Evolutionary conservation across 2,797 vertebrate species (phyloP).

Genomic region (Oceanodroma leucorhoa): DNA sequence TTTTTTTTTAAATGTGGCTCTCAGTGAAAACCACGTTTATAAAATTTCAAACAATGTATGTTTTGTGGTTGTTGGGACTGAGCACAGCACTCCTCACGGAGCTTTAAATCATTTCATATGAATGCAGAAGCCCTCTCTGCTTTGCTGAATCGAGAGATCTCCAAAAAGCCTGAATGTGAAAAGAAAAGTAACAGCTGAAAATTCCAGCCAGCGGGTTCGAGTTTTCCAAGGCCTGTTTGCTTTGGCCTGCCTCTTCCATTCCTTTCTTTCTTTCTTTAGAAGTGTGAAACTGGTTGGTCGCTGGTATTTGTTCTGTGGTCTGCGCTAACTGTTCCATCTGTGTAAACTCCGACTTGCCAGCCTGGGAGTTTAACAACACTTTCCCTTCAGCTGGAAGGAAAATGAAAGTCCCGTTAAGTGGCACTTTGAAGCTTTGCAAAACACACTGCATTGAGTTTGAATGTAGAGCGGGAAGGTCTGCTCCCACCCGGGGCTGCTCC

Average conservation of each 20-base stretch:
- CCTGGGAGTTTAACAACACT: slow-evolving; percentile 73
- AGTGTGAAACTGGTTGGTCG: slow-evolving; percentile 97
- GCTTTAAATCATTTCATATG: slow-evolving; percentile 42
- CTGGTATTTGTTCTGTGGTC: slow-evolving; percentile 97
- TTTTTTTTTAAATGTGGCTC: slow-evolving; percentile 8
- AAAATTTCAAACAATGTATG: slow-evolving; percentile 50
- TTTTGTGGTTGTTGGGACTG: slow-evolving; percentile 54
- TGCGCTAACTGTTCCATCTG: slow-evolving; percentile 97
- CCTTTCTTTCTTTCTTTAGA: slow-evolving; percentile 89
- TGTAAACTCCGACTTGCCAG: slow-evolving; percentile 93
- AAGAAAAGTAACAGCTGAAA: slow-evolving; percentile 67
- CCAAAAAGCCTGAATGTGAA: slow-evolving; percentile 57
- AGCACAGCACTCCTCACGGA: slow-evolving; percentile 35
- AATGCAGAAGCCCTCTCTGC: slow-evolving; percentile 23
- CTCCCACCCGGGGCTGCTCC: not conserved
- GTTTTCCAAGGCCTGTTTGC: slow-evolving; percentile 79
- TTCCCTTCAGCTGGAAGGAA: slow-evolving; percentile 70
- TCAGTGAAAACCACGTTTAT: slow-evolving; percentile 37
- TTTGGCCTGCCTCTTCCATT: slow-evolving; percentile 75
- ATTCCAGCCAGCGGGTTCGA: slow-evolving; percentile 72
- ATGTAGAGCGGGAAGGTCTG: not conserved
- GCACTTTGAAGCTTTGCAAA: slow-evolving; percentile 72
- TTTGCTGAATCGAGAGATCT: slow-evolving; percentile 53
- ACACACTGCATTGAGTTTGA: not conserved
- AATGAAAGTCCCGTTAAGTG: slow-evolving; percentile 70